Evolutionary conservation across 2,113 vertebrate species (phyloP).

Genomic region (Murina feae): DNA sequence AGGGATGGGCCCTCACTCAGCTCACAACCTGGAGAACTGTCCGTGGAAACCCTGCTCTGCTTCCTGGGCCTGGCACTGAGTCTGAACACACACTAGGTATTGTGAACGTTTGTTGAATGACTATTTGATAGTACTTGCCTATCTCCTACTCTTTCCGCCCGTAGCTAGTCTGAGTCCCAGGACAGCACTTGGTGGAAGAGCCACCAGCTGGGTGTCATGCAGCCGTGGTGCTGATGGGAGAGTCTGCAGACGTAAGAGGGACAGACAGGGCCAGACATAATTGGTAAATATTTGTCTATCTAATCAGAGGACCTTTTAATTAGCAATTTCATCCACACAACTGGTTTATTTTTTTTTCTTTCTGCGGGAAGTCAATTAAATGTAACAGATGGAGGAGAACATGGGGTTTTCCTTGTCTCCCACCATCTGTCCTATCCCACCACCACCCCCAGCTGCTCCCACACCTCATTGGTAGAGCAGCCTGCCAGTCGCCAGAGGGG

Average conservation of each 20-base stretch:
- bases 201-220: conserved; percentile 25
- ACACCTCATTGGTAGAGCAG: conserved; percentile 35
- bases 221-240: conserved; percentile 71
- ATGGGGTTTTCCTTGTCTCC: conserved; percentile 74
- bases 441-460: conserved; percentile 12
- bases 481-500: conserved; percentile 33
- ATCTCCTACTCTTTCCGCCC: neutral
- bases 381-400: conserved; percentile 80
- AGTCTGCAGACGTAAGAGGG: conserved; percentile 70
- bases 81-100: neutral
- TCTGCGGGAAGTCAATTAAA: conserved; percentile 83
- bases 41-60: neutral
- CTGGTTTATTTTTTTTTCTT: conserved; percentile 78
- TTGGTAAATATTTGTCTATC: conserved; percentile 86
- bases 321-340: conserved; percentile 83
- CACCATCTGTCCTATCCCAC: conserved; percentile 78
- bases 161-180: neutral
- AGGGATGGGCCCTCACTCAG: neutral
- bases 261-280: conserved; percentile 78
- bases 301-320: conserved; percentile 86
- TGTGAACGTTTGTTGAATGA: neutral
- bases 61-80: neutral
- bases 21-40: neutral
- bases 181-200: neutral
- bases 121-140: neutral